Base-by-base conservation (phyloP, 2,797 vertebrate genomes). In the Siniperca obscura region DNA sequence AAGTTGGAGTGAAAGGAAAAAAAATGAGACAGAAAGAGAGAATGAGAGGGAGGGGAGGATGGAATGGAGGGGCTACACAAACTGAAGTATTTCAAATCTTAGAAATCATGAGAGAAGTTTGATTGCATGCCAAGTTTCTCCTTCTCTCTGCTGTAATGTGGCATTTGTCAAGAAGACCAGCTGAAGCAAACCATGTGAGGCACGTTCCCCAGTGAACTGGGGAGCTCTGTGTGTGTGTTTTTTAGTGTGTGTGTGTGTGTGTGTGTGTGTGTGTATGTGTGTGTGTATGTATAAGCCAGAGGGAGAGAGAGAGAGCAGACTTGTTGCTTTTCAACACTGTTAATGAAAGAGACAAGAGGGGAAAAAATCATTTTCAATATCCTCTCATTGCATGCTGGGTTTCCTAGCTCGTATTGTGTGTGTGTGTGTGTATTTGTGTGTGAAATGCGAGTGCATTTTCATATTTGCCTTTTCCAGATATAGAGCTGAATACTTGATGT, bases 131-230 rank as follows among this genome's bases (percentile, higher is more conserved):
- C 94, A 95, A 82, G 91, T 95, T 93, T 91, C 82, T 93, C 88
- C 80, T 84, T 90, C 86, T 79, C 78, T 84, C 78, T n/a, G 42
- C 80, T 87, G 90, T 91, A 92, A 92, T 95, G 90, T 94, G 92
- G 95, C 92, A 94, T 96, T 96, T 95, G 93, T 96, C 92, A 95
- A 88, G 88, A 93, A 92, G 91, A 90, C 78, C 88, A 91, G 80
- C 89, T 94, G 94, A 93, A 94, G 93, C 88, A 92, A 95, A 94
- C 92, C 90, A 92, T 87, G 76, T 91, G 91, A 95, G 93, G 88
- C 86, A 91, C 85, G 80, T 68, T 91, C 87, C 90, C 86, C 70
- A 60, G 80, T 87, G 84, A 93, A 93, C 81, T 75, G 36, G 61
- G 38, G 77, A 85, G 84, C 72, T 84, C 65, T 90, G 7, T 78